Evolutionary conservation across 1,140 invertebrate species (phyloP).

Genomic region (Zaprionus vittiger): DNA sequence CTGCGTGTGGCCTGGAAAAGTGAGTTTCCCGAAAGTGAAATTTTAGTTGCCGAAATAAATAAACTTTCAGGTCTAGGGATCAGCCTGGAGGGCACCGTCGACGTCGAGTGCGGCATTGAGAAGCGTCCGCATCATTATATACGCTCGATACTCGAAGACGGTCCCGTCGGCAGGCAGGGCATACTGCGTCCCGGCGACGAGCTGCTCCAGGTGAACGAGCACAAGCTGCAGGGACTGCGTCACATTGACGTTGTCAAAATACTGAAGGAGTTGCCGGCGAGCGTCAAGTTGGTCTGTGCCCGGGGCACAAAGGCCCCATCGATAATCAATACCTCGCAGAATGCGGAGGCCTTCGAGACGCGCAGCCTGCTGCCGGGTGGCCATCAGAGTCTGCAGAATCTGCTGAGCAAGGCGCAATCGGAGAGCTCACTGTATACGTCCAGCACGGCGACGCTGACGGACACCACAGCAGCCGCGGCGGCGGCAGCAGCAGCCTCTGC

Average conservation of each 20-base stretch:
- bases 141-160: constrained; percentile 93
- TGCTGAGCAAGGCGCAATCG: constrained; percentile 93
- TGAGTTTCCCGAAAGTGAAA: constrained; percentile 90
- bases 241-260: constrained; percentile 96
- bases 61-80: constrained; percentile 96
- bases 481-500: constrained; percentile 19
- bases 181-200: constrained; percentile 94
- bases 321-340: constrained; percentile 90
- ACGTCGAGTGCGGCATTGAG: constrained; percentile 93
- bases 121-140: constrained; percentile 94
- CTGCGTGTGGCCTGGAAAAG: constrained; percentile 87
- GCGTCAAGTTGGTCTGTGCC: constrained; percentile 91
- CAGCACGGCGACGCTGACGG: constrained; percentile 88
- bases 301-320: constrained; percentile 86
- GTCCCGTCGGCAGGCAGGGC: constrained; percentile 93
- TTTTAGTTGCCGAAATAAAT: constrained; percentile 91
- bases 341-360: constrained; percentile 90
- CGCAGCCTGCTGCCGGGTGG: constrained; percentile 91
- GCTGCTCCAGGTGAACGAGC: constrained; percentile 94
- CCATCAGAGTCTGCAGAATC: constrained; percentile 88
- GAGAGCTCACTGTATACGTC: constrained; percentile 93
- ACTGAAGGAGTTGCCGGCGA: constrained; percentile 93
- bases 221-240: constrained; percentile 92
- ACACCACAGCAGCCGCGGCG: constrained; percentile 80
- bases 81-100: constrained; percentile 96